Evolutionary conservation across 2,113 vertebrate genomes (phyloP).

Genomic region (Myotis brandtii): DNA sequence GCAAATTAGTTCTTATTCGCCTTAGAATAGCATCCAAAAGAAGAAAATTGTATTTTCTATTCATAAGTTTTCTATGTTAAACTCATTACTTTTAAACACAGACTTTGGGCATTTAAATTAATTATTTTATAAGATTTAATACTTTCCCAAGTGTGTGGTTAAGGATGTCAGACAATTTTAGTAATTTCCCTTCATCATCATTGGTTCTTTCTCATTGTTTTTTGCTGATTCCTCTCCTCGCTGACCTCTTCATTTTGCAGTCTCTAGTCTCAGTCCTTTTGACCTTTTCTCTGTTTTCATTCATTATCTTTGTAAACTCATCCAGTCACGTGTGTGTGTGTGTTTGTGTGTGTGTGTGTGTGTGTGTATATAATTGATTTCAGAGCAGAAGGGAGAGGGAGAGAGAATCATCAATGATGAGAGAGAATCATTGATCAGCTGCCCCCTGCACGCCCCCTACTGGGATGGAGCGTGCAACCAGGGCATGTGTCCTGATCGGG

Average conservation of each 20-base stretch:
- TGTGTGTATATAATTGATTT: no score
- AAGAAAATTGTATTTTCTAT: not conserved
- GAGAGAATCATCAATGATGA: no score
- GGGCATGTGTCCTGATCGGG: no score
- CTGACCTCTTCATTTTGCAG: not conserved
- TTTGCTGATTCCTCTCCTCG: not conserved
- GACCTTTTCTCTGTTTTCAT: not conserved
- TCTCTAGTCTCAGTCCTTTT: not conserved
- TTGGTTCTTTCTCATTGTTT: not conserved
- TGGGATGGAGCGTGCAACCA: no score
- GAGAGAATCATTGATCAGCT: no score
- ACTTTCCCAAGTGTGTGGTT: not conserved
- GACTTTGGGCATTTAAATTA: not conserved
- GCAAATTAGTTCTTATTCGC: constrained; percentile 18
- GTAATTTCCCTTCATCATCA: not conserved
- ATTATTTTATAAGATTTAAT: not conserved
- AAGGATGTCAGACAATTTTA: not conserved
- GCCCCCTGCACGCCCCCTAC: no score
- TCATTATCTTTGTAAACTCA: not conserved
- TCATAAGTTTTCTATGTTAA: not conserved
- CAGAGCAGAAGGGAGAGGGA: no score
- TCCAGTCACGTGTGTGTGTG: no score
- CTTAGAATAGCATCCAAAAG: not conserved
- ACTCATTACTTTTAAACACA: constrained; percentile 1
- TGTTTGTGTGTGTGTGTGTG: no score